A percentile compares a stretch with the other conserved stretches of the same genome.
phyloP scores from a whole-genome alignment of 2,113 vertebrate genomes.

The Spheniscus mendiculus region DNA sequence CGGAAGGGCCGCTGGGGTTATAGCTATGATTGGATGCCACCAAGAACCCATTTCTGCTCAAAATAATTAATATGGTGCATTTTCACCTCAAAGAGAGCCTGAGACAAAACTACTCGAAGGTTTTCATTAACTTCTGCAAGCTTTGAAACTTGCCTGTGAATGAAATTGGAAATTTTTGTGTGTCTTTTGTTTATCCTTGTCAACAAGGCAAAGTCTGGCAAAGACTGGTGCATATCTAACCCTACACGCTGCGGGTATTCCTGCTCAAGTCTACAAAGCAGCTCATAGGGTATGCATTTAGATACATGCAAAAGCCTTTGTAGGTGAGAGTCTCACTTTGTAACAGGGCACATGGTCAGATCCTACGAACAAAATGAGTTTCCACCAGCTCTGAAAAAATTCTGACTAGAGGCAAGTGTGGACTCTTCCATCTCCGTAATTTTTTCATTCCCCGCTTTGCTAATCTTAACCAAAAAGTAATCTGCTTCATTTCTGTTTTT shows the following conservation, averaged over 20 bases:
- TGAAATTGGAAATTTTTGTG: background rate
- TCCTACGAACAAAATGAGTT: background rate
- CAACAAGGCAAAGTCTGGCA: background rate
- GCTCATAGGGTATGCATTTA: background rate
- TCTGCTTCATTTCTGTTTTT: background rate
- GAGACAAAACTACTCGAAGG: background rate
- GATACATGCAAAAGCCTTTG: background rate
- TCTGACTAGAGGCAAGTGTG: background rate
- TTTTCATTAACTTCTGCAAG: background rate
- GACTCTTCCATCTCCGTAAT: background rate
- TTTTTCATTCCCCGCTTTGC: background rate
- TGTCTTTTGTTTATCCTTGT: background rate
- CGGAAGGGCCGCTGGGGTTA: background rate
- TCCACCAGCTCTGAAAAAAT: background rate
- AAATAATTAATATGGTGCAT: conserved; percentile 24
- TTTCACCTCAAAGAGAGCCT: background rate
- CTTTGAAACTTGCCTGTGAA: background rate
- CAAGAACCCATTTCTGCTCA: conserved; percentile 42
- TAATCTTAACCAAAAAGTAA: background rate
- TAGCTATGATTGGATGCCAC: conserved; percentile 7
- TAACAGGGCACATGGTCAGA: background rate
- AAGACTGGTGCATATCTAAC: background rate
- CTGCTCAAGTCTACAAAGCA: background rate
- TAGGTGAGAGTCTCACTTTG: background rate
- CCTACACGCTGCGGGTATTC: background rate